Base-by-base conservation (phyloP, 2,888 invertebrate species). In the Rotaria magnacalcarata region DNA sequence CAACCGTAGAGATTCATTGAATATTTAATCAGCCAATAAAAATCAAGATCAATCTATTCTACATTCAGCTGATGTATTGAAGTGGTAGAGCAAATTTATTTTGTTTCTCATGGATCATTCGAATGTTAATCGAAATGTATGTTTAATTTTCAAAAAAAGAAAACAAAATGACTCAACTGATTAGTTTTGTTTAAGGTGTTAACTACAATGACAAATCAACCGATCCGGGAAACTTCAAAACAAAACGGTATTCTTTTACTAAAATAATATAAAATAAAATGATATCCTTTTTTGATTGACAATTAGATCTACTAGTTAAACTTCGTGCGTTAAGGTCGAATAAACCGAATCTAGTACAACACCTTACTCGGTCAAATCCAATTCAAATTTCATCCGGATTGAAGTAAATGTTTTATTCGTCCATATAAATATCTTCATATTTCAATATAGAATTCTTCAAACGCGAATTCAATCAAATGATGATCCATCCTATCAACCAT, bases 361-460 rank as follows among this genome's bases (percentile, higher is more conserved):
- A 80, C 5, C 43, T 80, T 5, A n/a, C 80, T n/a, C 43, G 34
- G 19, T 43, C 80, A 47, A 80, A 14, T 19, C 14, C 80, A 24
- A 80, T 80, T 80, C 80, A 43, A 47, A 5, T 80, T 8, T 80
- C 80, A n/a, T 80, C 80, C 24, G 80, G 80, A n/a, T n/a, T 80
- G n/a, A 80, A 11, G 80, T 80, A 80, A 24, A 21, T 47, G 1
- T 47, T 41, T 21, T 47, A 14, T 8, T 47, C 14, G 5, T n/a
- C 11, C n/a, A 11, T 10, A 11, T 80, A 14, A 6, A 10, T 24
- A 47, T 24, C 6, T 10, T 34, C 4, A 21, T 24, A 24, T 47
- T 7, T 47, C 4, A 47, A 24, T 80, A 47, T n/a, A 80, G 80
- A 47, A 80, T 80, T 47, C 19, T 80, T 11, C 47, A 47, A 47